A percentile compares a stretch with the other conserved stretches of the same genome.
Conservation (phyloP, 2,888 invertebrate genomes). For the Tuberolachnus salignus region DNA sequence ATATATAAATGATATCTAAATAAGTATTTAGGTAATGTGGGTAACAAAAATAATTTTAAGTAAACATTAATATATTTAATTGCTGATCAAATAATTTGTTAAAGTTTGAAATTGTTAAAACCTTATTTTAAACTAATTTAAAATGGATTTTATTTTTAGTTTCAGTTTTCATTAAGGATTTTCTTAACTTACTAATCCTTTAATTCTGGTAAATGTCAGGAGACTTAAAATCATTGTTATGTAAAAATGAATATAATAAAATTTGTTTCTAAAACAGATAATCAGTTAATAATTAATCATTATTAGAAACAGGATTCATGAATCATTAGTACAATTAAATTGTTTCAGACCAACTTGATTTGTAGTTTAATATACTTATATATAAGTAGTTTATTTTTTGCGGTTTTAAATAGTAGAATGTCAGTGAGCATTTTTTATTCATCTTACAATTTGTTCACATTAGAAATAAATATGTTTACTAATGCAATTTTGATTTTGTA, state of each 20-base stretch:
- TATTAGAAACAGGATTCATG: too few species aligned
- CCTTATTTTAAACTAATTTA: too few species aligned
- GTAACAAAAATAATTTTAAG: too few species aligned
- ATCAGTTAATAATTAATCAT: too few species aligned
- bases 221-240: background rate
- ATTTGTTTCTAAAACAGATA: background rate
- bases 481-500: conserved; percentile 54
- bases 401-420: background rate
- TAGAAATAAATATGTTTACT: conserved; percentile 35
- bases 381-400: background rate
- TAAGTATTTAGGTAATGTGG: too few species aligned
- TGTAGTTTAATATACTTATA: too few species aligned
- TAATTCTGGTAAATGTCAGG: background rate
- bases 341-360: background rate
- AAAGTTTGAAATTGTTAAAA: too few species aligned
- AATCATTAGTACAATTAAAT: background rate
- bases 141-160: background rate
- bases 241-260: background rate
- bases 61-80: too few species aligned
- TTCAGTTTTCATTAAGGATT: too few species aligned
- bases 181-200: too few species aligned
- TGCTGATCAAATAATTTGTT: too few species aligned
- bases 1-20: too few species aligned
- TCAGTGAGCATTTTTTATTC: conserved; percentile 5
- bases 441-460: conserved; percentile 22